phyloP scores from a whole-genome alignment of 2,797 vertebrate species.

The Etheostoma perlongum region DNA sequence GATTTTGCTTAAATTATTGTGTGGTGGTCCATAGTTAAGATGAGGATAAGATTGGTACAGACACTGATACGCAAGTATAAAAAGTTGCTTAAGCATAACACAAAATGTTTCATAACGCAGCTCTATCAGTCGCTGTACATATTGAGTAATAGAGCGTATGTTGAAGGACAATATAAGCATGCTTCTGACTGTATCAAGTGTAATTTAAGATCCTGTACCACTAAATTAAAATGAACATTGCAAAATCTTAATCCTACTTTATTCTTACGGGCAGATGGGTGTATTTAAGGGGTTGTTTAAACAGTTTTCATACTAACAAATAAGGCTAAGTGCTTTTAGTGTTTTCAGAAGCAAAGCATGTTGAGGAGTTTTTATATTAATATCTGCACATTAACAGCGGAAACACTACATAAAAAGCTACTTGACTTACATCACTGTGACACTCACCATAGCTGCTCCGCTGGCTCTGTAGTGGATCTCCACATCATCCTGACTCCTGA shows the following conservation, averaged over 20 bases:
- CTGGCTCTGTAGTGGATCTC: slow-evolving; percentile 67
- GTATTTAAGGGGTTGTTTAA: not conserved
- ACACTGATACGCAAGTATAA: too few relatives aligned
- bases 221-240: slow-evolving; percentile 14
- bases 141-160: too few relatives aligned
- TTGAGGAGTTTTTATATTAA: slow-evolving; percentile 26
- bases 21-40: too few relatives aligned
- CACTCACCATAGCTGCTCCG: slow-evolving; percentile 71
- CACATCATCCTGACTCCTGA: slow-evolving; percentile 66
- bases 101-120: not conserved
- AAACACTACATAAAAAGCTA: slow-evolving; percentile 19
- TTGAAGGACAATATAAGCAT: slow-evolving; percentile 8
- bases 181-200: slow-evolving; percentile 11
- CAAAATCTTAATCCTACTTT: not conserved
- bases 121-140: too few relatives aligned
- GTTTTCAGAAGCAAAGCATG: slow-evolving; percentile 5
- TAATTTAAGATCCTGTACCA: slow-evolving; percentile 14
- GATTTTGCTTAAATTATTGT: too few relatives aligned
- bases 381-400: slow-evolving; percentile 9
- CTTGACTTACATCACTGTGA: slow-evolving; percentile 41
- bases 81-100: not conserved
- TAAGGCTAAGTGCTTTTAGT: slow-evolving; percentile 3
- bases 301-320: not conserved
- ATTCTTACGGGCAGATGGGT: not conserved
- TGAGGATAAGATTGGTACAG: too few relatives aligned